These are phyloP conservation scores for Onychorhynchus coronatus DNA, from an alignment of 2,113 vertebrate genomes.

Conservation along the genomic window DNA sequence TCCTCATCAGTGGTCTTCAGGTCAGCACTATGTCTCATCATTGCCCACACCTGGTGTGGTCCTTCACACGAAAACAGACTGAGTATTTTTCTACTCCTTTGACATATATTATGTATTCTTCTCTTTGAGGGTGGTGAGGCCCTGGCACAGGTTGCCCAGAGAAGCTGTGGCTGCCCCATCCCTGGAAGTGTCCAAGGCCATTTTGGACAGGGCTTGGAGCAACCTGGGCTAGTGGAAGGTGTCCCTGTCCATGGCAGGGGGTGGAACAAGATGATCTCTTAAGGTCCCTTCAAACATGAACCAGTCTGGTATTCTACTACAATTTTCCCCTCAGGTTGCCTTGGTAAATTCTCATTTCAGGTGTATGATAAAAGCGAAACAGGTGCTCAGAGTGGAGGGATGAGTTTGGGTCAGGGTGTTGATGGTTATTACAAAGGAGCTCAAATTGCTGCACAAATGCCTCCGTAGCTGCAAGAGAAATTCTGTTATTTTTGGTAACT, in stretches of 20 bases:
- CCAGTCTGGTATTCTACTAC: not conserved
- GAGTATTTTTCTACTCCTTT: not conserved
- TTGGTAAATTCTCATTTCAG: not conserved
- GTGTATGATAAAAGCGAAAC: not conserved
- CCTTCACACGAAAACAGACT: not conserved
- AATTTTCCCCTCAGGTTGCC: not conserved
- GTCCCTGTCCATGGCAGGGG: not conserved
- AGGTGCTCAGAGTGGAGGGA: not conserved
- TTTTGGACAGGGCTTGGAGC: rapidly evolving
- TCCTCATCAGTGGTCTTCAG: slow-evolving; percentile 48
- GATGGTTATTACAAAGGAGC: not conserved
- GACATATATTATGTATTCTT: not conserved
- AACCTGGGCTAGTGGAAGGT: rapidly evolving
- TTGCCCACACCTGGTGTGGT: not conserved
- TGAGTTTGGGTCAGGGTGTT: not conserved
- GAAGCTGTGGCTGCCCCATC: not conserved
- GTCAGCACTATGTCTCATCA: not conserved
- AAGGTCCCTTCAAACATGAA: not conserved
- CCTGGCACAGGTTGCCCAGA: not conserved
- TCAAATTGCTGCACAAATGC: not conserved
- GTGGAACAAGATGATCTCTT: not conserved
- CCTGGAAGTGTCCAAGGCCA: not conserved
- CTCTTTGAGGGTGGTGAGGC: rapidly evolving
- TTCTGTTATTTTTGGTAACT: not conserved
- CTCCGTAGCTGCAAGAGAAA: not conserved